These are phyloP conservation scores for Drosophila bocqueti DNA, from an alignment of 1,140 invertebrate genomes.

Conservation along the genomic window DNA sequence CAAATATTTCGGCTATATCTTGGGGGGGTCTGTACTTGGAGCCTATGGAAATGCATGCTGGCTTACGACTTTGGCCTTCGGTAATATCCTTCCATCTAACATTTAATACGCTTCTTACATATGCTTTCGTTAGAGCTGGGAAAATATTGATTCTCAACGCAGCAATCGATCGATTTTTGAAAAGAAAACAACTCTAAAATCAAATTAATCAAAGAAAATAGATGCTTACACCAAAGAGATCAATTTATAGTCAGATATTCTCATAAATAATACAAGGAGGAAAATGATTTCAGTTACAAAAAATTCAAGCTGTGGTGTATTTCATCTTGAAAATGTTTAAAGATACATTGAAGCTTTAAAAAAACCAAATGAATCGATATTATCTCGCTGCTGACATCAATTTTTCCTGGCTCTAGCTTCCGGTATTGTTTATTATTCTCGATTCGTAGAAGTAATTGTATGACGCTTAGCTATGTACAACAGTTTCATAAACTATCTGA, in stretches of 20 bases:
- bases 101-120: constrained; percentile 55
- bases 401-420: neutral
- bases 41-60: constrained; percentile 79
- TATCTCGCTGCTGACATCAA: neutral
- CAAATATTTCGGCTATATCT: constrained; percentile 65
- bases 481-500: constrained; percentile 79
- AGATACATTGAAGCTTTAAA: neutral
- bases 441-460: constrained; percentile 49
- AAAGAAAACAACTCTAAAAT: neutral
- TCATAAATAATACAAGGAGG: neutral
- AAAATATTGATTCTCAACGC: neutral
- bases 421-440: constrained; percentile 39
- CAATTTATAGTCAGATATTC: neutral
- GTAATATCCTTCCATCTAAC: constrained; percentile 58
- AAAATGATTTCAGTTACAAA: neutral
- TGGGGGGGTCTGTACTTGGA: constrained; percentile 32
- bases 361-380: neutral
- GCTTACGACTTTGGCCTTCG: constrained; percentile 75
- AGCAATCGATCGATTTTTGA: neutral
- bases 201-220: neutral
- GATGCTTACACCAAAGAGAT: neutral
- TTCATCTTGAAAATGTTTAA: neutral
- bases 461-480: constrained; percentile 76
- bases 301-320: neutral
- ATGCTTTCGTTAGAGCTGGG: constrained; percentile 22